Evolutionary conservation across 2,113 vertebrate genomes (phyloP).

Genomic region (Tamias sibiricus): DNA sequence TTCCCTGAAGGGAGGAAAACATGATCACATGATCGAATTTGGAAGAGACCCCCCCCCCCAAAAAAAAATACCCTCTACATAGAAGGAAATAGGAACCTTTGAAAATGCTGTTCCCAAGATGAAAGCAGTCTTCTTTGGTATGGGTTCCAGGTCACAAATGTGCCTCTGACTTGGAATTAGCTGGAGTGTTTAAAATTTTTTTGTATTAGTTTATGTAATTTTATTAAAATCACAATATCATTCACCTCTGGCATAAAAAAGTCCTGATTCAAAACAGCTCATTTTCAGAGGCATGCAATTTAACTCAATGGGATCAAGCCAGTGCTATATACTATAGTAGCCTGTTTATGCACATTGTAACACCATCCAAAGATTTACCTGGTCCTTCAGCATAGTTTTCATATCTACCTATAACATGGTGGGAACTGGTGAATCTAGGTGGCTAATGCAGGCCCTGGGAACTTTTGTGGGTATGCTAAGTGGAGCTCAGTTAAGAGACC

Average conservation of each 20-base stretch:
- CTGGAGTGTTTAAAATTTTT: not conserved
- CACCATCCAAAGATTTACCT: not conserved
- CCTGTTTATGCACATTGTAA: not conserved
- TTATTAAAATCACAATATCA: not conserved
- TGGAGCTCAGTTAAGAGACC: not conserved
- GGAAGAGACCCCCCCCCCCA: not conserved
- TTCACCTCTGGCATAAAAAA: not conserved
- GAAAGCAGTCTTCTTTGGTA: not conserved
- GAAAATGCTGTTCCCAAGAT: not conserved
- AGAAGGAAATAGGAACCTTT: conserved; percentile 8
- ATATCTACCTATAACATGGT: not conserved
- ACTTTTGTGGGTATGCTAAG: not conserved
- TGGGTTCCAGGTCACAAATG: not conserved
- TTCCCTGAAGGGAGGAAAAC: not conserved
- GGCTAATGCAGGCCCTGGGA: not conserved
- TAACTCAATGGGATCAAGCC: not conserved
- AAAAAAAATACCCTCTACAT: not conserved
- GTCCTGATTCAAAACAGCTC: not conserved
- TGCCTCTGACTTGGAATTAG: not conserved
- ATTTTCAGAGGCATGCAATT: not conserved
- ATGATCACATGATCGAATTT: not conserved
- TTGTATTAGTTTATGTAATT: not conserved
- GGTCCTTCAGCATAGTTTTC: not conserved
- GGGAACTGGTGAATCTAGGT: not conserved
- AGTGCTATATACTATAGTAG: no score